phyloP scores from a whole-genome alignment of 2,797 vertebrate species.

The Karalla daura region DNA sequence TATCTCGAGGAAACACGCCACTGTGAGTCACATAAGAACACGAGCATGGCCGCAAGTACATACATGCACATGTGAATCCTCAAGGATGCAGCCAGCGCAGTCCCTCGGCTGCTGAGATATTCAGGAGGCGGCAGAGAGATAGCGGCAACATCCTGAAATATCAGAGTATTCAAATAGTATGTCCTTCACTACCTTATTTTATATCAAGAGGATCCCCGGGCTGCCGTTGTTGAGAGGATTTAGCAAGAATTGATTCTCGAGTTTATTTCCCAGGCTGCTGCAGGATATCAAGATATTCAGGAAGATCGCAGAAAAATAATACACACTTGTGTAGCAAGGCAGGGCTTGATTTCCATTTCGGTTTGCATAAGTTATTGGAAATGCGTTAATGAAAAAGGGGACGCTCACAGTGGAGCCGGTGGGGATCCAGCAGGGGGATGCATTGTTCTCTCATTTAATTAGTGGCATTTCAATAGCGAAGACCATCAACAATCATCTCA shows the following conservation, averaged over 20 bases:
- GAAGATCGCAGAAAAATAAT: conserved; percentile 46
- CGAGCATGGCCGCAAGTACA: not conserved
- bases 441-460: conserved; percentile 59
- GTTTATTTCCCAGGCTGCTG: conserved; percentile 61
- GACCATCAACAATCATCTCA: conserved; percentile 37
- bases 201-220: conserved; percentile 46
- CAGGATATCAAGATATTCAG: conserved; percentile 42
- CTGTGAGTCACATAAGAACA: conserved; percentile 33
- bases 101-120: conserved; percentile 34
- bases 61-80: conserved; percentile 14
- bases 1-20: conserved; percentile 68
- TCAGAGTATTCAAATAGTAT: conserved; percentile 60
- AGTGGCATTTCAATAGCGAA: conserved; percentile 29
- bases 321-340: conserved; percentile 46
- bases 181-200: conserved; percentile 31
- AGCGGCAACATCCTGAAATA: conserved; percentile 38
- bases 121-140: conserved; percentile 37
- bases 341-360: conserved; percentile 47
- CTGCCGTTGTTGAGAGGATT: conserved; percentile 41
- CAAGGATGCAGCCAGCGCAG: not conserved
- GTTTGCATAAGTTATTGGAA: conserved; percentile 60
- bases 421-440: conserved; percentile 26
- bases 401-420: conserved; percentile 22
- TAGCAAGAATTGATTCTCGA: conserved; percentile 38
- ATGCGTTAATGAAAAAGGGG: conserved; percentile 27